These are phyloP conservation scores for Rostratula benghalensis DNA, from an alignment of 2,113 vertebrate species.

Conservation along the genomic window DNA sequence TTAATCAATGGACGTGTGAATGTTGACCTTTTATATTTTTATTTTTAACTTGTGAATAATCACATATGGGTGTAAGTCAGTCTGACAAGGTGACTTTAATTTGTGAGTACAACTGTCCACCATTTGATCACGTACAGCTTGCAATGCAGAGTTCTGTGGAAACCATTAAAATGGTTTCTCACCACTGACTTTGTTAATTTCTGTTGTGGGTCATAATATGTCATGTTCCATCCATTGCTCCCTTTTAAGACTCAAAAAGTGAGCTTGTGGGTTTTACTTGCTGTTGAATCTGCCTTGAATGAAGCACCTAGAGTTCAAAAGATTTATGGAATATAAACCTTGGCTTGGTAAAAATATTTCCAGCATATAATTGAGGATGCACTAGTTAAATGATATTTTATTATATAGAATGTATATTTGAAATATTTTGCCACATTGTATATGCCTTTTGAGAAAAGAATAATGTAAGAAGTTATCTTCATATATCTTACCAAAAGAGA, in stretches of 20 bases:
- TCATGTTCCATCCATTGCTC: slow-evolving; percentile 15
- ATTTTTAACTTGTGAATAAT: slow-evolving; percentile 57
- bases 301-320: slow-evolving; percentile 40
- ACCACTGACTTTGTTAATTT: slow-evolving; percentile 11
- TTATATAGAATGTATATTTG: slow-evolving; percentile 64
- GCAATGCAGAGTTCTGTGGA: neutral
- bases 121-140: neutral
- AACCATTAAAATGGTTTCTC: slow-evolving; percentile 1
- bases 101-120: neutral
- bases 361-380: slow-evolving; percentile 53
- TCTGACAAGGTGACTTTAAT: slow-evolving; percentile 6
- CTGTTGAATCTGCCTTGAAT: slow-evolving; percentile 47
- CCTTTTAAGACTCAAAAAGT: slow-evolving; percentile 12
- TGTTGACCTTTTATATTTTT: slow-evolving; percentile 66
- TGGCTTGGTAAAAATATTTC: slow-evolving; percentile 56
- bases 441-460: slow-evolving; percentile 61
- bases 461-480: slow-evolving; percentile 49
- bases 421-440: slow-evolving; percentile 65
- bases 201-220: neutral
- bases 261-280: slow-evolving; percentile 42
- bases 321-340: slow-evolving; percentile 33
- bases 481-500: slow-evolving; percentile 47
- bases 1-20: slow-evolving; percentile 64
- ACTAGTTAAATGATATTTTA: slow-evolving; percentile 62
- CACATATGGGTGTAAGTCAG: slow-evolving; percentile 1